Base-by-base conservation (phyloP, 2,113 vertebrate genomes). In the Microtus montanus region DNA sequence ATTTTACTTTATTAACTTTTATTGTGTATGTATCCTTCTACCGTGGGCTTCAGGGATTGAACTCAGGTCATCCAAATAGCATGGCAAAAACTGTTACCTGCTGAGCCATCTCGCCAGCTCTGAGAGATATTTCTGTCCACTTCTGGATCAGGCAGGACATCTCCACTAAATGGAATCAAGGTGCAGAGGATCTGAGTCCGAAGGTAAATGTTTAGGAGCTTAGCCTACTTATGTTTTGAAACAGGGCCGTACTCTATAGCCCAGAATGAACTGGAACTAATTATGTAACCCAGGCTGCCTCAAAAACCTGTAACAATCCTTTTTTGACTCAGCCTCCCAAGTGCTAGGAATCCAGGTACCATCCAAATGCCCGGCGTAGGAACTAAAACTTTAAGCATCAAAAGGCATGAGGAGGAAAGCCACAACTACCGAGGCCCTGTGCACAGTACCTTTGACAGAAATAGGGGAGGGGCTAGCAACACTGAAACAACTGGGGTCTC, bases 331-430 rank as follows among this genome's bases (percentile, higher is more conserved):
- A 38, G 35, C 13, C 22, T 54, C 35, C 47, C 66, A 87, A 54
- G 22, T 87, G 66, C 66, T 70, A 33, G 52, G 66, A 54, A 14
- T 87, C 15, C 35, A 38, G 66, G 13, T 17, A 61, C 22, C 20
- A 75, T 28, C 19, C n/a, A 47, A 30, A 58, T 33, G 70, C 44
- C 64, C 7, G 0, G 11, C 7, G n/a, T 19, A 94, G 66, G 41
- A 83, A 8, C 30, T 52, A 33, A 14, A 87, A 77, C 41, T 80
- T 61, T 63, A 78, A 11, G 86, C 9, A 71, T 33, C 35, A 41
- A 83, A 89, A 96, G 58, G 10, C 11, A 71, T 61, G 1, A 85
- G 82, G 58, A 94, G 20, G 78, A 90, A 95, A 82, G 61, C 73
- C 4, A 28, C 47, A 38, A 30, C 0, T 78, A 77, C 68, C 22